Evolutionary conservation across 1,140 invertebrate genomes (phyloP).

Genomic region (Eumaeus atala): DNA sequence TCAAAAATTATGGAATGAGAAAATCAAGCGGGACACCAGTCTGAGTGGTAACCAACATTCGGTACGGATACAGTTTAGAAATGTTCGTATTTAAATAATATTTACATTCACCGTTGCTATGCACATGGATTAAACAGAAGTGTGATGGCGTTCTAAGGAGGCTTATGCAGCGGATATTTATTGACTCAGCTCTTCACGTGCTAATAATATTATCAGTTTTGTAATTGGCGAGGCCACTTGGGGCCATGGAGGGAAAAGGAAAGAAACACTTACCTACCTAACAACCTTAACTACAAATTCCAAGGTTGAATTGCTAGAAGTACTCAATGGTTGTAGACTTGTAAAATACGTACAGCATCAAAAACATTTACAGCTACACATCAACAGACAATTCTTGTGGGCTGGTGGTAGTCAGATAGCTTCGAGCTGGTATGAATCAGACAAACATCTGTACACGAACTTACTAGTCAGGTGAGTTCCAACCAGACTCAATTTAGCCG

Average conservation of each 20-base stretch:
- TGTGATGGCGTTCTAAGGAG: constrained; percentile 1
- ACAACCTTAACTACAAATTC: constrained; percentile 27
- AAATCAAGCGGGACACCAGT: constrained; percentile 22
- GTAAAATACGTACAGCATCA: constrained; percentile 20
- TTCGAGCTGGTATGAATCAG: constrained; percentile 21
- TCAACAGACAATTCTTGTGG: constrained; percentile 22
- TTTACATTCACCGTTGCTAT: constrained; percentile 17
- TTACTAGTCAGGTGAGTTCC: constrained; percentile 18
- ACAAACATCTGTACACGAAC: constrained; percentile 19
- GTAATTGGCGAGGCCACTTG: constrained; percentile 25
- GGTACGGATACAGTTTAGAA: constrained; percentile 20
- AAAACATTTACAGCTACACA: constrained; percentile 16
- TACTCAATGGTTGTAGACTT: constrained; percentile 22
- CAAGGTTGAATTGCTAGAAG: constrained; percentile 25
- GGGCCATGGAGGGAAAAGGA: constrained; percentile 22
- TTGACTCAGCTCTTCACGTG: constrained; percentile 11
- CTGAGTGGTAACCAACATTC: constrained; percentile 13
- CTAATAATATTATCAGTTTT: constrained; percentile 23
- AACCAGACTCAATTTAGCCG: constrained; percentile 15
- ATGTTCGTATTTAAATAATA: constrained; percentile 13
- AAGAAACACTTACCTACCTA: too few species aligned
- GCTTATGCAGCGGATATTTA: constrained; percentile 27
- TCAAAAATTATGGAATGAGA: constrained; percentile 27
- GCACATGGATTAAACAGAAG: constrained; percentile 8
- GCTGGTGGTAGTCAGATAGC: constrained; percentile 29